Percentiles rank a stretch among this genome's conserved stretches.
These are phyloP conservation scores for Antigone vipio DNA, from an alignment of 2,113 vertebrate genomes.

Conservation along the genomic window DNA sequence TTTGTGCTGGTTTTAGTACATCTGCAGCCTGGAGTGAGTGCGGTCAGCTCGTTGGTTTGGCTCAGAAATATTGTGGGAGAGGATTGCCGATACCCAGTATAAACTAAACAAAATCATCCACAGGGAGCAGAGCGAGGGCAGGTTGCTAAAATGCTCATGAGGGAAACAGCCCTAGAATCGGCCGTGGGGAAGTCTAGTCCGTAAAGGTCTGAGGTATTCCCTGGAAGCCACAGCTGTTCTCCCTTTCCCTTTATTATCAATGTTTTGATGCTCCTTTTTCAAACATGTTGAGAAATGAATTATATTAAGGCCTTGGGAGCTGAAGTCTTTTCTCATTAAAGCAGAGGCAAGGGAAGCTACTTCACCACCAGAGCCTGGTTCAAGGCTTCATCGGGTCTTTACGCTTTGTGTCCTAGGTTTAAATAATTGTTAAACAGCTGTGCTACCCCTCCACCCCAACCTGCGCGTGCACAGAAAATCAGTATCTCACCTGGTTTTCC, in stretches of 20 bases:
- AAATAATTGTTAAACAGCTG: background rate
- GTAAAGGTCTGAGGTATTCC: background rate
- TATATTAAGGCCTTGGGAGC: background rate
- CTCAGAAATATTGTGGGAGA: background rate
- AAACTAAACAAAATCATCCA: background rate
- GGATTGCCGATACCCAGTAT: background rate
- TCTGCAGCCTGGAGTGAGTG: background rate
- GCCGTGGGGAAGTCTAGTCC: background rate
- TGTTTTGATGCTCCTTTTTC: background rate
- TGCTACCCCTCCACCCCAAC: background rate
- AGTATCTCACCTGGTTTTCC: background rate
- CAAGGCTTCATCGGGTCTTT: rapidly evolving
- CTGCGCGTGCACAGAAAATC: background rate
- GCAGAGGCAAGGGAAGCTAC: background rate
- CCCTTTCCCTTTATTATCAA: background rate
- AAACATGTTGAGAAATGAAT: rapidly evolving
- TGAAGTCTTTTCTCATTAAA: background rate
- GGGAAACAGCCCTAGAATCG: background rate
- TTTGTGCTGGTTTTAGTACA: background rate
- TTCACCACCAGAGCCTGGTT: background rate
- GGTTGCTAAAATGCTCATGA: background rate
- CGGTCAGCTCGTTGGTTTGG: background rate
- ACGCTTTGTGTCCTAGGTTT: background rate
- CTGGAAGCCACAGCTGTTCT: background rate
- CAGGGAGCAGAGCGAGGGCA: background rate